phyloP scores from a whole-genome alignment of 1,140 invertebrate species.

The Oncopeltus fasciatus region DNA sequence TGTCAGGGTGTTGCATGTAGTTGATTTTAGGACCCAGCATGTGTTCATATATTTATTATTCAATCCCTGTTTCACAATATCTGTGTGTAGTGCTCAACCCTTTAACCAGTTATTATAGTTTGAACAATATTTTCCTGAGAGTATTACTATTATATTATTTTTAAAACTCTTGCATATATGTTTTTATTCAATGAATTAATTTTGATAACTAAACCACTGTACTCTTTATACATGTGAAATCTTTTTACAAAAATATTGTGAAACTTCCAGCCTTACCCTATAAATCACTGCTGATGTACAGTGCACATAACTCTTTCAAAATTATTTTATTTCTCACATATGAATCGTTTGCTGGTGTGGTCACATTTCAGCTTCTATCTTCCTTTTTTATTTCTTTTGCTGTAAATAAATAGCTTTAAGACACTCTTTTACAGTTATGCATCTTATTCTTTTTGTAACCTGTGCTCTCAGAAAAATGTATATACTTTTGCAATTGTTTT shows the following conservation, averaged over 20 bases:
- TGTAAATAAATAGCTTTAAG: not conserved
- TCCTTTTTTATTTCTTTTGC: not conserved
- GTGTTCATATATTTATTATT: not conserved
- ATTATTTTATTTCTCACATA: not conserved
- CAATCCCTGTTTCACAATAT: slow-evolving; percentile 2
- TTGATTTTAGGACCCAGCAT: slow-evolving; percentile 8
- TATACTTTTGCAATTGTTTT: too few relatives aligned
- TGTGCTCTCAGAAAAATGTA: too few relatives aligned
- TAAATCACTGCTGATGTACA: slow-evolving; percentile 1
- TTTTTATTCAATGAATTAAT: too few relatives aligned
- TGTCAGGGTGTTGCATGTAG: slow-evolving; percentile 9
- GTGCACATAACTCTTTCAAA: not conserved
- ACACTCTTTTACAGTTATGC: not conserved
- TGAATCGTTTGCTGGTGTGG: not conserved
- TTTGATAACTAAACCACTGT: not conserved
- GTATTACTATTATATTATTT: too few relatives aligned
- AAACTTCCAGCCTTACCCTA: not conserved
- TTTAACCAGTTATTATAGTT: not conserved
- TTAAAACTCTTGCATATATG: too few relatives aligned
- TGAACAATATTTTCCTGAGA: not conserved
- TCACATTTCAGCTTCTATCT: not conserved
- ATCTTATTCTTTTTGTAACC: too few relatives aligned
- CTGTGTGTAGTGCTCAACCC: not conserved
- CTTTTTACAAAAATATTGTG: not conserved
- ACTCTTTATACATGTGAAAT: not conserved